These are phyloP conservation scores for Tetrapedia diversipes DNA, from an alignment of 2,888 invertebrate genomes.

Conservation along the genomic window DNA sequence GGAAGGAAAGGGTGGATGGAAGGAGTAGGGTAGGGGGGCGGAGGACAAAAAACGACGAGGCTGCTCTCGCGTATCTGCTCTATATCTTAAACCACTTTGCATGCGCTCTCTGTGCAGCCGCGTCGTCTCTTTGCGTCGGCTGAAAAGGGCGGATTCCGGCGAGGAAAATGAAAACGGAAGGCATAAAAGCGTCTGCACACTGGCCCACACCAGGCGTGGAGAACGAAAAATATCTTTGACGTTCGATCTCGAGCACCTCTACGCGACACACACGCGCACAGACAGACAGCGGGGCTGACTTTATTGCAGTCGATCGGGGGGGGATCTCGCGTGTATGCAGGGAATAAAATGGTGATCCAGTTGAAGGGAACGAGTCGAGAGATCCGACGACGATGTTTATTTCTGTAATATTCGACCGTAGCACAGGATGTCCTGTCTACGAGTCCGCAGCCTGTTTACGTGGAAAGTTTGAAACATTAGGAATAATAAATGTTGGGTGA, in stretches of 20 bases:
- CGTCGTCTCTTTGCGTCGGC: conserved; percentile 8
- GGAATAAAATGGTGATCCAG: neutral
- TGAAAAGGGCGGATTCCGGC: conserved; percentile 23
- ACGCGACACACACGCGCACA: too few relatives aligned
- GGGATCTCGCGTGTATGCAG: conserved; percentile 2
- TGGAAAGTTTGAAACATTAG: neutral
- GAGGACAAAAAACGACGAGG: too few relatives aligned
- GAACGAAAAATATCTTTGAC: conserved; percentile 51
- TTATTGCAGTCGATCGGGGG: conserved; percentile 18
- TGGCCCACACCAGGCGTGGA: conserved; percentile 10
- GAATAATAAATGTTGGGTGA: too few relatives aligned
- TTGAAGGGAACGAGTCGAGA: neutral
- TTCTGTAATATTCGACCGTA: too few relatives aligned
- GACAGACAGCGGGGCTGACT: conserved; percentile 16
- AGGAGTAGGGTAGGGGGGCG: neutral
- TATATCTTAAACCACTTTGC: conserved; percentile 52
- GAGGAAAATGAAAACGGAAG: conserved; percentile 46
- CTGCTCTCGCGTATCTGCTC: conserved; percentile 39
- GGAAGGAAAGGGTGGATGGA: neutral
- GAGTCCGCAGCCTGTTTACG: too few relatives aligned
- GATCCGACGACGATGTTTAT: conserved; percentile 22
- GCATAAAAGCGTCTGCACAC: conserved; percentile 35
- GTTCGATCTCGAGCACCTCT: conserved; percentile 37
- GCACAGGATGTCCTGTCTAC: too few relatives aligned
- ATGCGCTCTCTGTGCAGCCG: conserved; percentile 7